phyloP scores from a whole-genome alignment of 2,797 vertebrate species.

The Chelidonichthys spinosus region DNA sequence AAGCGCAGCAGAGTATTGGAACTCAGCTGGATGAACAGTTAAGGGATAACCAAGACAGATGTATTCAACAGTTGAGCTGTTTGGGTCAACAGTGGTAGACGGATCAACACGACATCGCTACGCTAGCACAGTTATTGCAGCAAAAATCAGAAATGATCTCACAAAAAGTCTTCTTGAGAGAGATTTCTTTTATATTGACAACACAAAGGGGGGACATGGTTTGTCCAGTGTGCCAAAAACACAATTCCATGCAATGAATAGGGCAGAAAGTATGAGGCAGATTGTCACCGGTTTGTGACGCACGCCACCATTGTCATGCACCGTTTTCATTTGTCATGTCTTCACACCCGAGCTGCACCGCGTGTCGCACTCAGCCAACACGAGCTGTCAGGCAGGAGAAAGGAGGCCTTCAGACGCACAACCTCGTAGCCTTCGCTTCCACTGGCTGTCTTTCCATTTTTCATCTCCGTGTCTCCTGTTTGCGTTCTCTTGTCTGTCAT shows the following conservation, averaged over 20 bases:
- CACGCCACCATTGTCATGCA: not conserved
- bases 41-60: not conserved
- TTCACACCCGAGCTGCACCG: conserved; percentile 11
- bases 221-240: conserved; percentile 1
- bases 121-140: not conserved
- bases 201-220: not conserved
- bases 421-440: conserved; percentile 26
- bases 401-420: conserved; percentile 27
- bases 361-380: conserved; percentile 17
- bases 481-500: conserved; percentile 14
- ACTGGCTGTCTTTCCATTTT: conserved; percentile 10
- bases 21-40: not conserved
- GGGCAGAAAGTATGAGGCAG: not conserved
- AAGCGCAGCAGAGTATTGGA: not conserved
- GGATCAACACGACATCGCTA: no score
- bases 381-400: conserved; percentile 28
- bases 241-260: conserved; percentile 3
- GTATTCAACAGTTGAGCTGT: not conserved
- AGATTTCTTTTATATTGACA: not conserved
- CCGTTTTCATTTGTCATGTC: conserved; percentile 13
- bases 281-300: not conserved
- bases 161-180: not conserved
- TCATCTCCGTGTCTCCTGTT: conserved; percentile 6
- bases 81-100: not conserved
- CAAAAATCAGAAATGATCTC: not conserved